These are phyloP conservation scores for Oscheius sp. DNA, from an alignment of 2,888 invertebrate species.

Conservation along the genomic window DNA sequence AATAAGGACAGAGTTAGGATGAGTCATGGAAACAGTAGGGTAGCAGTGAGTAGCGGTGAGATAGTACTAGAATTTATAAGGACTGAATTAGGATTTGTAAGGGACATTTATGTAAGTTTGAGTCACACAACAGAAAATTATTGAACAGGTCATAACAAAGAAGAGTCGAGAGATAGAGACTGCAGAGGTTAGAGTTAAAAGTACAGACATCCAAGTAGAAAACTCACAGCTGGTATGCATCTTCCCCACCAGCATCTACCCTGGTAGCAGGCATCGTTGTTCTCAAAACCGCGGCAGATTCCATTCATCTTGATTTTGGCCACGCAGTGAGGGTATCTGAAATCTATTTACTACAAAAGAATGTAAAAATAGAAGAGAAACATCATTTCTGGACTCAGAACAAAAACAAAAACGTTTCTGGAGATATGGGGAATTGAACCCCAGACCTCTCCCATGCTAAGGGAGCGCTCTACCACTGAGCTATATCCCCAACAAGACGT, in stretches of 20 bases:
- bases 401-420: neutral
- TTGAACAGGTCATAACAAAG: neutral
- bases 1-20: too few relatives aligned
- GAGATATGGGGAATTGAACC: slow-evolving; percentile 52
- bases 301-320: slow-evolving; percentile 70
- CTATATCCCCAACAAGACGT: slow-evolving; percentile 38
- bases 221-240: slow-evolving; percentile 56
- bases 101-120: too few relatives aligned
- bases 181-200: too few relatives aligned
- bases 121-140: too few relatives aligned
- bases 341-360: neutral
- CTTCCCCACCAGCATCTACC: slow-evolving; percentile 70
- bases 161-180: neutral
- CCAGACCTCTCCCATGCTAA: slow-evolving; percentile 58
- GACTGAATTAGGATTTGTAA: too few relatives aligned
- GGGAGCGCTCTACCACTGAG: slow-evolving; percentile 59
- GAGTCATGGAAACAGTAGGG: too few relatives aligned
- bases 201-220: neutral
- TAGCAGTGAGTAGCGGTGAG: too few relatives aligned
- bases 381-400: too few relatives aligned
- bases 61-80: too few relatives aligned
- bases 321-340: slow-evolving; percentile 69
- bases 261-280: slow-evolving; percentile 66
- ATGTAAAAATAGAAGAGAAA: too few relatives aligned
- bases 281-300: slow-evolving; percentile 68